phyloP scores from a whole-genome alignment of 2,113 vertebrate genomes.

The Mellivora capensis region DNA sequence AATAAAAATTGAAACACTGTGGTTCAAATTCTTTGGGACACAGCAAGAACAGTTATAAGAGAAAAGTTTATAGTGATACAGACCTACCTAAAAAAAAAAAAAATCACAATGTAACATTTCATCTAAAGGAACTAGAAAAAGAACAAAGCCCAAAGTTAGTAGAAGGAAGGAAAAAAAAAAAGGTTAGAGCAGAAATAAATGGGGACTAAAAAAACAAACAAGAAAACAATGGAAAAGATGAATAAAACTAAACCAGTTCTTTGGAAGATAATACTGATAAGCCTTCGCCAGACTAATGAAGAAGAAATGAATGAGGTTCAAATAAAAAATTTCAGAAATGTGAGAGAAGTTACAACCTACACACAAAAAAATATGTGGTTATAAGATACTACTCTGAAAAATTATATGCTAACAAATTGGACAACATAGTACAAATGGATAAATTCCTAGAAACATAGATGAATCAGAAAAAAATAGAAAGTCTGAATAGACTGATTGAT shows the following conservation, averaged over 20 bases:
- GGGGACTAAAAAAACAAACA: background rate
- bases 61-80: background rate
- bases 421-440: background rate
- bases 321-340: background rate
- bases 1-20: background rate
- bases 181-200: background rate
- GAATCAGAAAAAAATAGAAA: background rate
- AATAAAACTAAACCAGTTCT: background rate
- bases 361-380: background rate
- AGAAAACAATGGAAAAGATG: background rate
- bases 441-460: background rate
- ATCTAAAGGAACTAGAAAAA: background rate
- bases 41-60: background rate
- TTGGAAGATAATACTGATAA: background rate
- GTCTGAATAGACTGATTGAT: background rate
- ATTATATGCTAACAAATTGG: background rate
- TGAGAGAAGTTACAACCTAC: background rate
- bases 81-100: background rate
- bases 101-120: background rate
- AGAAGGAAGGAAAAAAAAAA: background rate
- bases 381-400: background rate
- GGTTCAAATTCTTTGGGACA: background rate
- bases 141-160: background rate
- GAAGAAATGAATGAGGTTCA: background rate
- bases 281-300: background rate